Percentiles rank a stretch among this genome's conserved stretches.
Conservation (phyloP, 2,888 invertebrate genomes). For the Ecdyonurus torrentis region DNA sequence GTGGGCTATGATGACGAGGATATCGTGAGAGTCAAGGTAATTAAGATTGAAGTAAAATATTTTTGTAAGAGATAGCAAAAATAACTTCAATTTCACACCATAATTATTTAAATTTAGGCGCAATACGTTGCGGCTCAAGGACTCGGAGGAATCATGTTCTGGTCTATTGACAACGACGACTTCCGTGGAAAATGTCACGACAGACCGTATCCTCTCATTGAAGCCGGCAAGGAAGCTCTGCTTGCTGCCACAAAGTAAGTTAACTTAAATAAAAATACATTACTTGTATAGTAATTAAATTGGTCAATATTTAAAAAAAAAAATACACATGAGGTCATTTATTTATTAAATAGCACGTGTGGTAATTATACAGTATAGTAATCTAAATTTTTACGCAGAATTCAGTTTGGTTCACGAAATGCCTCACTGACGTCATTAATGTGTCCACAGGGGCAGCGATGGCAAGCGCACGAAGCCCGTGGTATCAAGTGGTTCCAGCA, state of each 20-base stretch:
- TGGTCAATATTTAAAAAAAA: too few species aligned
- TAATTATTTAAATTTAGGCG: conserved; percentile 26
- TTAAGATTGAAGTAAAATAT: background rate
- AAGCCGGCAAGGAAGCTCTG: conserved; percentile 74
- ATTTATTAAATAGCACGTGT: too few species aligned
- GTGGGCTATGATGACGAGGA: conserved; percentile 82
- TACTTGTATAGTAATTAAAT: too few species aligned
- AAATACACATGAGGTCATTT: too few species aligned
- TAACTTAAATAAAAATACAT: too few species aligned
- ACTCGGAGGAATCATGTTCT: conserved; percentile 83
- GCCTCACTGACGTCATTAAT: too few species aligned
- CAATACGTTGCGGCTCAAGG: conserved; percentile 69
- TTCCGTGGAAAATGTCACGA: conserved; percentile 80
- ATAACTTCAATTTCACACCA: background rate
- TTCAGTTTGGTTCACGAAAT: too few species aligned
- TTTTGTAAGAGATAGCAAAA: background rate
- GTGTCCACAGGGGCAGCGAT: background rate
- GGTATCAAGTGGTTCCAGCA: background rate
- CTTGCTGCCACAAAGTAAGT: conserved; percentile 31
- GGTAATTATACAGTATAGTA: too few species aligned
- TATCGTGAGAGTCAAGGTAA: conserved; percentile 55
- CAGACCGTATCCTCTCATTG: conserved; percentile 77
- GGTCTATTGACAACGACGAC: conserved; percentile 90
- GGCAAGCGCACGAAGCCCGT: background rate
- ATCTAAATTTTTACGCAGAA: too few species aligned